Evolutionary conservation across 2,888 invertebrate genomes (phyloP), one percentile per base, ranked within the genome.

Genomic region (Agrochola lychnidis): DNA sequence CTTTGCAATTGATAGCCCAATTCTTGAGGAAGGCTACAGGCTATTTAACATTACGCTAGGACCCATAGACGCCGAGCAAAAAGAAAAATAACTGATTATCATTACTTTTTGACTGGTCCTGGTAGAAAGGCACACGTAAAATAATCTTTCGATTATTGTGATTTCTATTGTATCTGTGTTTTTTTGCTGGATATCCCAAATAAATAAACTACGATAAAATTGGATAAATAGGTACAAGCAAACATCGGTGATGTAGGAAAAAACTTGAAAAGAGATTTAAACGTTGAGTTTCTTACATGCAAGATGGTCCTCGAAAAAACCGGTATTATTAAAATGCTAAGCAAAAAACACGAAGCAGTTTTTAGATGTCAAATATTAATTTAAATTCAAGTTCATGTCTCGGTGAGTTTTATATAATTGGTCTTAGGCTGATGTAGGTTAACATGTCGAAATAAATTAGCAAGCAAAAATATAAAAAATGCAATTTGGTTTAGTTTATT

Each of bases 281-380:
- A 42, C 22, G 2, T 25, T 14, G 19, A 48, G 6, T 48, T 70
- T 9, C 19, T 19, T 48, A n/a, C 16, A 48, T 48, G 40, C 71
- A 53, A 25, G 48, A 25, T 57, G 79, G 3, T 19, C 19, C 9
- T 22, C 7, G 10, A 59, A 25, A 36, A 30, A 82, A 82, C 61
- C 61, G 56, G 61, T 76, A 12, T n/a, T 76, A 12, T n/a, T 14
- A 53, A 66, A 74, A 48, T 51, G n/a, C 45, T 30, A 25, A 72
- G 14, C 61, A 66, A 82, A 61, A 62, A 61, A 53, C 42, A n/a
- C 22, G 7, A 63, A 16, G 12, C 25, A 45, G 10, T 22, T 48
- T 59, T 51, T 51, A 48, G 6, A 42, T 53, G 51, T 14, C 45
- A 75, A 61, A 81, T 61, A 81, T 82, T 81, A 48, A n/a, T 30